Evolutionary conservation across 2,113 vertebrate genomes (phyloP).

Genomic region (Acrocephalus arundinaceus): DNA sequence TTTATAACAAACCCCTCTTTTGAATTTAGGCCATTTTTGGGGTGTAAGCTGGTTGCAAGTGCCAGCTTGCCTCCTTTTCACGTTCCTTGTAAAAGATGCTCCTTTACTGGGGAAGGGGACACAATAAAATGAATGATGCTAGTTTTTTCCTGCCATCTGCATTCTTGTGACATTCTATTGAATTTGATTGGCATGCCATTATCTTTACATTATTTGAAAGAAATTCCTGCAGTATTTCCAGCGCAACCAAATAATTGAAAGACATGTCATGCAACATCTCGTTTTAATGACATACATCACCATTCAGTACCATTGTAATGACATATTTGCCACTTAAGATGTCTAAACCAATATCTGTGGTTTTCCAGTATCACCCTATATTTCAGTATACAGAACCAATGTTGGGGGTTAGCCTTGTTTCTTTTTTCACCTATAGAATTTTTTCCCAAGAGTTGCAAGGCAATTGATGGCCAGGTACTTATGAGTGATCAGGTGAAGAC

Average conservation of each 20-base stretch:
- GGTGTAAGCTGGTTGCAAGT: background rate
- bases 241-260: constrained; percentile 30
- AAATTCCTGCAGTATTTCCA: constrained; percentile 27
- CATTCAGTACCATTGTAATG: constrained; percentile 15
- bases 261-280: constrained; percentile 21
- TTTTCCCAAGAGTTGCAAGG: too few species aligned
- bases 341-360: constrained; percentile 12
- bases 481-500: too few species aligned
- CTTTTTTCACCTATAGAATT: too few species aligned
- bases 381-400: background rate
- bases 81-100: background rate
- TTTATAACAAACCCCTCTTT: background rate
- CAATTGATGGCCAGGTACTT: too few species aligned
- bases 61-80: background rate
- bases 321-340: background rate
- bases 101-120: background rate
- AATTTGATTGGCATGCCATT: constrained; percentile 40
- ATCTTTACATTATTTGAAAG: constrained; percentile 28
- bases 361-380: background rate
- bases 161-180: background rate
- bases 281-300: constrained; percentile 27
- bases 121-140: background rate
- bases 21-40: background rate
- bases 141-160: background rate
- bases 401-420: too few species aligned